A percentile compares a stretch with the other conserved stretches of the same genome.
These are phyloP conservation scores for Sebastes matsubarae DNA, from an alignment of 2,797 vertebrate genomes.

Conservation along the genomic window DNA sequence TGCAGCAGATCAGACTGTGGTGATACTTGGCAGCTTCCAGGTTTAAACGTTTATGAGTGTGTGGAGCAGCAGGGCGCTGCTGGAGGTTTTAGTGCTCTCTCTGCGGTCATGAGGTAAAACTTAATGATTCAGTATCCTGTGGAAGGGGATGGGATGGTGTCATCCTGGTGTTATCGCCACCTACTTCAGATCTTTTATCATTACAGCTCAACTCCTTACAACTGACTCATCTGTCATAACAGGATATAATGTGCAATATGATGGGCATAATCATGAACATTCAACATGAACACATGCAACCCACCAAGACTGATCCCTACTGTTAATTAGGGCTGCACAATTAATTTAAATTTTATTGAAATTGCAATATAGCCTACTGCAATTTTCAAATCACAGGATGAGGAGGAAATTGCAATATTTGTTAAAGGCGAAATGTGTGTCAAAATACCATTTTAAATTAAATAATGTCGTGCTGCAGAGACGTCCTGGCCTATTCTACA, in stretches of 20 bases:
- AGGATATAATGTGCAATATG: neutral
- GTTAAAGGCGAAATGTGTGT: too few relatives aligned
- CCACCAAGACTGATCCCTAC: neutral
- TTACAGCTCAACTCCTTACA: neutral
- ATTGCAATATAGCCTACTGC: too few relatives aligned
- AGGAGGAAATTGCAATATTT: too few relatives aligned
- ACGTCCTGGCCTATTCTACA: too few relatives aligned
- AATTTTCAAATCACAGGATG: too few relatives aligned
- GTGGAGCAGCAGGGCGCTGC: neutral
- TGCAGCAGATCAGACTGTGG: slow-evolving; percentile 5
- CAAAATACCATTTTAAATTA: too few relatives aligned
- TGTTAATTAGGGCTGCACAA: too few relatives aligned
- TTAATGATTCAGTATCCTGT: neutral
- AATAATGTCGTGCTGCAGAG: too few relatives aligned
- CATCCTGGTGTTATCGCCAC: neutral
- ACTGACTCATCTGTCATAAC: neutral
- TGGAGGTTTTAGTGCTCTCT: neutral
- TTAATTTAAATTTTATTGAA: too few relatives aligned
- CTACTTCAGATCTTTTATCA: neutral
- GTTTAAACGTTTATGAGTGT: neutral
- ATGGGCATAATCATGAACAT: neutral
- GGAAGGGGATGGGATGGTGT: neutral
- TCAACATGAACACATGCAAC: neutral
- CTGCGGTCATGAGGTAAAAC: neutral
- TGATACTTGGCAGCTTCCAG: neutral